Percentiles rank a stretch among this genome's conserved stretches.
These are phyloP conservation scores for Chalcosyrphus nemorum DNA, from an alignment of 2,888 invertebrate genomes.

Conservation along the genomic window DNA sequence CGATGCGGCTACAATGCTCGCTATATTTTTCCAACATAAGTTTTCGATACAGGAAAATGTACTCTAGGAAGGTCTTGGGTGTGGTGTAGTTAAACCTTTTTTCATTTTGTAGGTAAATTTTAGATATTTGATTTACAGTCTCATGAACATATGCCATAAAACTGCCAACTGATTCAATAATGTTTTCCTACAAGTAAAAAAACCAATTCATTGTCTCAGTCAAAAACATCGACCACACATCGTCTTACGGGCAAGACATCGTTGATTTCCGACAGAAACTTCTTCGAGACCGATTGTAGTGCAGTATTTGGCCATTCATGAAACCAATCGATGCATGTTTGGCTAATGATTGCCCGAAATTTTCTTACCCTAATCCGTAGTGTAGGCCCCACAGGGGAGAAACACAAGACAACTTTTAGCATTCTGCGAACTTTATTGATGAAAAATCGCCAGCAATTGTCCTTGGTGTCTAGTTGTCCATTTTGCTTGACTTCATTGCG, in stretches of 20 bases:
- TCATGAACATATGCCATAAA: constrained; percentile 97
- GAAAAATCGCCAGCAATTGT: constrained; percentile 98
- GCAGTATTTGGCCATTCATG: constrained; percentile 98
- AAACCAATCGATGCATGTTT: constrained; percentile 98
- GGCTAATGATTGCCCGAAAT: constrained; percentile 96
- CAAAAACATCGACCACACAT: too few relatives aligned
- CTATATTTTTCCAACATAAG: constrained; percentile 86
- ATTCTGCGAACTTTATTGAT: constrained; percentile 93
- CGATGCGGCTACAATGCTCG: constrained; percentile 89
- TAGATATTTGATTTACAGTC: constrained; percentile 94
- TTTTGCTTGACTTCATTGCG: constrained; percentile 91
- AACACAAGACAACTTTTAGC: constrained; percentile 94
- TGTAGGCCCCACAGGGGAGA: constrained; percentile 97
- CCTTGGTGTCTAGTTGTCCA: constrained; percentile 92
- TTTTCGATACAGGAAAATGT: constrained; percentile 92
- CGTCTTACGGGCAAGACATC: constrained; percentile 88
- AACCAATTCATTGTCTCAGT: too few relatives aligned
- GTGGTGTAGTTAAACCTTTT: constrained; percentile 97
- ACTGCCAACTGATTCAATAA: constrained; percentile 88
- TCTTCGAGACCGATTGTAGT: constrained; percentile 92
- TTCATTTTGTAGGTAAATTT: constrained; percentile 91
- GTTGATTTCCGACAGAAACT: constrained; percentile 91
- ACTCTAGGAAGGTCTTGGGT: constrained; percentile 98
- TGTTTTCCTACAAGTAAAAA: constrained; percentile 81
- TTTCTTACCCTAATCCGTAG: constrained; percentile 93